A percentile compares a stretch with the other conserved stretches of the same genome.
phyloP scores from a whole-genome alignment of 2,113 vertebrate species.

The Burhinus bistriatus region DNA sequence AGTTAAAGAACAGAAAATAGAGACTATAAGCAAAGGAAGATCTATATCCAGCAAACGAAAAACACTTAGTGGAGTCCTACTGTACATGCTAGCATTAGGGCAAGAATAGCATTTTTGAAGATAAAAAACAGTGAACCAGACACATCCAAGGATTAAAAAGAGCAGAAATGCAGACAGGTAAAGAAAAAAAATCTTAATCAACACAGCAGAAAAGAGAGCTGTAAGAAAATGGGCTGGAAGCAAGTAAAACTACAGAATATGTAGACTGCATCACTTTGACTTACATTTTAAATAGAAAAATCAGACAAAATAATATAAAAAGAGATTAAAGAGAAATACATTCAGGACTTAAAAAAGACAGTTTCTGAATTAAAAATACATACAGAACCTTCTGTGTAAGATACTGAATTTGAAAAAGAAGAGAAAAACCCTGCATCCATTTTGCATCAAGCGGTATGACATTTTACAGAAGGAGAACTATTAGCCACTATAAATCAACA shows the following conservation, averaged over 20 bases:
- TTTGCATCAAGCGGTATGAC: not conserved
- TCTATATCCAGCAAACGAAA: not conserved
- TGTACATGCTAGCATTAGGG: not conserved
- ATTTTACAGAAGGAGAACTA: not conserved
- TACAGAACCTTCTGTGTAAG: not conserved
- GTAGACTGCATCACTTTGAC: not conserved
- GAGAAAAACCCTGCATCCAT: not conserved
- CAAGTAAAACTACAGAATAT: not conserved
- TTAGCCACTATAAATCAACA: not conserved
- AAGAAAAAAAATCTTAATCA: not conserved
- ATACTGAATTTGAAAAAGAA: not conserved
- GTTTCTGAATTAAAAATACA: conserved; percentile 13
- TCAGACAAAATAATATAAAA: conserved; percentile 16
- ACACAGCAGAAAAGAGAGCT: not conserved
- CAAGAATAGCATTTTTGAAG: not conserved
- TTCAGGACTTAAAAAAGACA: not conserved
- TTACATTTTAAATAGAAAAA: conserved; percentile 10
- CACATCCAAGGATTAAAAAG: not conserved
- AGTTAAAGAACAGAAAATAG: not conserved
- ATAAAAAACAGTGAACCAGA: not conserved
- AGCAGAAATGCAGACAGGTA: not conserved
- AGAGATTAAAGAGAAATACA: conserved; percentile 14
- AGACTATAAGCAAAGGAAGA: not conserved
- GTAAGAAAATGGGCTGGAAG: not conserved
- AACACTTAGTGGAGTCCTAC: not conserved